Conservation (phyloP, 2,113 vertebrate genomes). For the Tichodroma muraria region DNA sequence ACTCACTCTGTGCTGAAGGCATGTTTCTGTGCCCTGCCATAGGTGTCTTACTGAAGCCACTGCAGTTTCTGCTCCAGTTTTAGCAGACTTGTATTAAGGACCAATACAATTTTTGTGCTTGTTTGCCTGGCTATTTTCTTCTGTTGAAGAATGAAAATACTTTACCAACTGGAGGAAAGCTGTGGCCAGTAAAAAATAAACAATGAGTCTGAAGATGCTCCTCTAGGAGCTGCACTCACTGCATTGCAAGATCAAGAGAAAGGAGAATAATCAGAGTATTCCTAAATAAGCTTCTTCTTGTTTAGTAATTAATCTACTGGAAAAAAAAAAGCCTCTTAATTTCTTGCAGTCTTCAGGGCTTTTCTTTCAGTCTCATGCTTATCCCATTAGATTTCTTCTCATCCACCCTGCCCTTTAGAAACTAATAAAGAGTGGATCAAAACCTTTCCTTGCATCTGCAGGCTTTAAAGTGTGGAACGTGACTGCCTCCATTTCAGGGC, state of each 20-base stretch:
- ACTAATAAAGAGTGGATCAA: conserved; percentile 51
- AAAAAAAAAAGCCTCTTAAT: conserved; percentile 7
- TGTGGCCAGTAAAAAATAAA: not conserved
- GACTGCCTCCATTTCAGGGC: not conserved
- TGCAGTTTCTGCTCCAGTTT: not conserved
- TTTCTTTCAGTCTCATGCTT: conserved; percentile 19
- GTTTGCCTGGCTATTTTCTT: not conserved
- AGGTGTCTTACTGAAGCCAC: not conserved
- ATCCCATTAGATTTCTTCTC: conserved; percentile 40
- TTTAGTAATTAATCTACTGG: conserved; percentile 44
- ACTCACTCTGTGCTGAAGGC: not conserved
- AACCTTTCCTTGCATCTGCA: not conserved
- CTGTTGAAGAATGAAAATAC: not conserved
- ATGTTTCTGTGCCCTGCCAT: not conserved
- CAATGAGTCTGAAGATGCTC: not conserved
- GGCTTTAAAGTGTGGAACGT: not conserved
- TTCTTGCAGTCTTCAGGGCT: conserved; percentile 17
- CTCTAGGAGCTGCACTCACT: not conserved
- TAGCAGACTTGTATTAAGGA: not conserved
- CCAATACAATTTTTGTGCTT: not conserved
- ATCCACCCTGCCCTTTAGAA: conserved; percentile 46
- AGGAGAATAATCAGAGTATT: not conserved
- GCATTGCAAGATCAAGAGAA: not conserved
- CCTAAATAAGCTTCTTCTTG: conserved; percentile 34
- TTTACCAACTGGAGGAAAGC: not conserved